Base-by-base conservation (phyloP, 2,797 vertebrate species). In the Leptodactylus fallax region DNA sequence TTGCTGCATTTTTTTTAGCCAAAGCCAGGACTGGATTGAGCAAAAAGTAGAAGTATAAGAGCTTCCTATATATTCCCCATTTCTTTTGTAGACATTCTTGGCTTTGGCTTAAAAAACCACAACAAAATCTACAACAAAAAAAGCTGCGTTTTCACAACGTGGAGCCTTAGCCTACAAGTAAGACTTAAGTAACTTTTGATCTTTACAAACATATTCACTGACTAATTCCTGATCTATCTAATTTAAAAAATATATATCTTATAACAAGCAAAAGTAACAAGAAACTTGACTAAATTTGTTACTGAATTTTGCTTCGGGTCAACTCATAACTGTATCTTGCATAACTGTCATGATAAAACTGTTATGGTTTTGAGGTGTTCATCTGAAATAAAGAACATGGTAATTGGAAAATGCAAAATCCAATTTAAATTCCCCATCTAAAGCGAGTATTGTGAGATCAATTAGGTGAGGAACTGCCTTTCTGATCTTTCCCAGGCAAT, bases 401-500 rank as follows among this genome's bases (percentile, higher is more conserved):
- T 51, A 81, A 81, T 85, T 85, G 79, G 56, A 82, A 88, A 85
- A 87, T 69, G 61, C 36, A 49, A 86, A 81, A 67, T 56, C 69
- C 51, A 65, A 85, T 88, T 88, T 81, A 81, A 81, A 81, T 81
- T 85, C 27, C 23, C 77, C 19, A 79, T 81, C 78, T 85, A 77
- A 85, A 65, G 67, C 47, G 47, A 80, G 79, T 86, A 80, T 89
- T 89, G 83, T 86, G 87, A 86, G 87, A 86, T 89, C 87, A 89
- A 86, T 89, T 86, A 86, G 79, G 79, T 60, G 58, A 89, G 60
- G 60, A 60, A 49, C 79, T 69, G 82, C 72, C 81, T 88, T 87
- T 88, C 79, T 89, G 84, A 86, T 86, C 84, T 86, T 89, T 86
- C 63, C 61, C 79, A 86, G 82, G 79, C 88, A 89, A 89, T 89